A percentile compares a stretch with the other conserved stretches of the same genome.
Conservation (phyloP, 1,140 invertebrate species). For the Hormaphis cornu region DNA sequence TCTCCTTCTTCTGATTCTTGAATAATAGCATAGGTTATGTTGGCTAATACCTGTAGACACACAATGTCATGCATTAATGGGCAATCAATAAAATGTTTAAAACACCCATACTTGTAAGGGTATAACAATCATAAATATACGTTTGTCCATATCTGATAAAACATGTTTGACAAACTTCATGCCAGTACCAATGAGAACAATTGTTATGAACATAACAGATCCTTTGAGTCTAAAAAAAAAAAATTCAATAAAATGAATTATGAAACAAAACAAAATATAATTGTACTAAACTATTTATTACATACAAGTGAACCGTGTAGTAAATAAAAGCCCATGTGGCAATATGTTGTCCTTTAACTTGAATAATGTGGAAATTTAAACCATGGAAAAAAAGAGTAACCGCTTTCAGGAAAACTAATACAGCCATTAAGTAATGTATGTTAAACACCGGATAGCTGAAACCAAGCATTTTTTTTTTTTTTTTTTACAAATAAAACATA, state of each 20-base stretch:
- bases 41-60: conserved; percentile 71
- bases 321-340: conserved; percentile 95
- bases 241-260: conserved; percentile 14
- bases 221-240: conserved; percentile 63
- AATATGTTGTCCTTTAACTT: conserved; percentile 84
- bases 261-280: background rate
- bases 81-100: too few species aligned
- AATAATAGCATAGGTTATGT: conserved; percentile 93
- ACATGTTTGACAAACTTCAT: conserved; percentile 99
- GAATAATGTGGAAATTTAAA: conserved; percentile 94
- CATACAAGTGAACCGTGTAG: conserved; percentile 89
- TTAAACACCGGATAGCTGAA: conserved; percentile 77
- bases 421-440: conserved; percentile 95
- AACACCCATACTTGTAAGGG: conserved; percentile 73
- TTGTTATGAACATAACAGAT: conserved; percentile 89
- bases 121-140: conserved; percentile 97
- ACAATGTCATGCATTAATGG: conserved; percentile 16
- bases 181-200: conserved; percentile 92
- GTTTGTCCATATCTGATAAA: conserved; percentile 90
- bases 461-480: conserved; percentile 37
- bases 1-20: conserved; percentile 96
- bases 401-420: conserved; percentile 85
- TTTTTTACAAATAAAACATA: background rate
- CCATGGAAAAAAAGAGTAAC: conserved; percentile 89
- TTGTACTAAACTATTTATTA: conserved; percentile 36